Conservation (phyloP, 2,888 invertebrate species). For the Orchesella flavescens region DNA sequence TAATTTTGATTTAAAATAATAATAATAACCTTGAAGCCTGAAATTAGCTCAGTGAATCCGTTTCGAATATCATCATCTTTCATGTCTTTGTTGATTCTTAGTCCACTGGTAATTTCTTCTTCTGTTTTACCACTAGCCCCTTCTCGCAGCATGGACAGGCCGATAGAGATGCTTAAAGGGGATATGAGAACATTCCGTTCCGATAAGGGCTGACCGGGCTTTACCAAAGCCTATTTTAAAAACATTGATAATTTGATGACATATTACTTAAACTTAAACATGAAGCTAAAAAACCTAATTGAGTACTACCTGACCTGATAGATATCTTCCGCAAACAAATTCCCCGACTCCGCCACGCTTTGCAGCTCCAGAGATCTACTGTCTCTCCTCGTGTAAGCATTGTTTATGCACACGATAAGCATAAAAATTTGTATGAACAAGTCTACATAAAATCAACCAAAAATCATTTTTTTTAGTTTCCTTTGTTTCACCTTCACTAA, state of each 20-base stretch:
- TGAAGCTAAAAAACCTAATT: no score
- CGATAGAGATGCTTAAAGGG: constrained; percentile 51
- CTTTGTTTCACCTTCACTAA: no score
- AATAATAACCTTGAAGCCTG: constrained; percentile 34
- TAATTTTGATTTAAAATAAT: background rate
- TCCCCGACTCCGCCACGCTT: constrained; percentile 37
- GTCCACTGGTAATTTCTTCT: constrained; percentile 44
- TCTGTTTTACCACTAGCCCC: constrained; percentile 50
- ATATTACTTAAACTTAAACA: background rate
- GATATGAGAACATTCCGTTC: constrained; percentile 50
- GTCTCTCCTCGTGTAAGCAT: constrained; percentile 13
- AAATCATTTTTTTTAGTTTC: background rate
- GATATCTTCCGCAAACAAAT: constrained; percentile 55
- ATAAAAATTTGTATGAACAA: background rate
- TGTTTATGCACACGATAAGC: background rate
- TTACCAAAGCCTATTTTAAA: constrained; percentile 12
- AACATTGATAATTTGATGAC: background rate
- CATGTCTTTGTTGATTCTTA: constrained; percentile 26
- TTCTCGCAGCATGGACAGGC: constrained; percentile 51
- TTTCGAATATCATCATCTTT: constrained; percentile 14
- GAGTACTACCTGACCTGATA: constrained; percentile 4
- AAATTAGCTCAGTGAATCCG: constrained; percentile 45
- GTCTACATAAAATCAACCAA: background rate
- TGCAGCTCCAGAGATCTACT: constrained; percentile 29
- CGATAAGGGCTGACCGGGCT: constrained; percentile 16